Percentiles rank a stretch among this genome's conserved stretches.
Evolutionary conservation across 2,113 vertebrate species (phyloP).

Genomic region (Dendropsophus ebraccatus): DNA sequence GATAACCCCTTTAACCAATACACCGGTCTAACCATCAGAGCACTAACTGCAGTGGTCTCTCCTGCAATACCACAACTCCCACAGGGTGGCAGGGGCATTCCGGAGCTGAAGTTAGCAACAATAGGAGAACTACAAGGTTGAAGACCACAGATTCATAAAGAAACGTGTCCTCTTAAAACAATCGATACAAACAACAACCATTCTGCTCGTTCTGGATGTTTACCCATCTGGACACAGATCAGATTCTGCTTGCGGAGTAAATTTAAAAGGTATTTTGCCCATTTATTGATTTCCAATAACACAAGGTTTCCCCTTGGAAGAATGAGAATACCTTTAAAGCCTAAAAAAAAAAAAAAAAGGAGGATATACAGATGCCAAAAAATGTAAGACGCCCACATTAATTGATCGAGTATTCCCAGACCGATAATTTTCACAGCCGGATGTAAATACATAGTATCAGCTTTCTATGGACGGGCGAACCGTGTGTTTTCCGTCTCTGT

Average conservation of each 20-base stretch:
- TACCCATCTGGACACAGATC: neutral
- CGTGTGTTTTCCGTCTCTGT: no score
- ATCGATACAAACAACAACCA: neutral
- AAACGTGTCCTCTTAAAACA: neutral
- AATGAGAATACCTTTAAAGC: neutral
- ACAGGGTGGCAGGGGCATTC: neutral
- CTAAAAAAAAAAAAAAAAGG: neutral
- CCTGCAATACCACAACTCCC: no score
- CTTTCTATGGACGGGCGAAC: no score
- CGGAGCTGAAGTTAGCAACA: neutral
- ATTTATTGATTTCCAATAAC: conserved; percentile 10
- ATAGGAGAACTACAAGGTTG: no score
- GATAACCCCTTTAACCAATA: no score
- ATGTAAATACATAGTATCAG: no score
- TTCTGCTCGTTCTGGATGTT: neutral
- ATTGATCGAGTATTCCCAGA: neutral
- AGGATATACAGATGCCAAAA: neutral
- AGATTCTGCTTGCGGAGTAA: neutral
- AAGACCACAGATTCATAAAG: neutral
- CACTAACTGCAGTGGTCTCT: no score
- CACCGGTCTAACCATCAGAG: no score
- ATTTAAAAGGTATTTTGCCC: neutral
- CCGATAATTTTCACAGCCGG: no score
- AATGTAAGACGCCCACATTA: neutral
- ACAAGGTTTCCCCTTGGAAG: neutral